Base-by-base conservation (phyloP, 2,797 vertebrate species). In the Micropoecilia bifurca region DNA sequence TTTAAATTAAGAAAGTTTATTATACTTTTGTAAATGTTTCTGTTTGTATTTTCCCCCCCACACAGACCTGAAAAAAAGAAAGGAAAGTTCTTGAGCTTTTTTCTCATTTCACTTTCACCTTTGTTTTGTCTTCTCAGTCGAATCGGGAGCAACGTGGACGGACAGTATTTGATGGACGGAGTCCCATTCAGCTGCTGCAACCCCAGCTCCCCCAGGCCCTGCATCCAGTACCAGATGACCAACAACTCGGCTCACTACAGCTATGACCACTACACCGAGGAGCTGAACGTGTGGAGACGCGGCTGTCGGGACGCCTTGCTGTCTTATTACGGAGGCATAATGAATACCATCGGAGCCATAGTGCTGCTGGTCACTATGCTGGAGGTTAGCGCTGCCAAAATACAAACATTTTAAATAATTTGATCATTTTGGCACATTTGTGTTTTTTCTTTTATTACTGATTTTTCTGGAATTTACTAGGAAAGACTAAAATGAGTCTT, bases 181-280 rank as follows among this genome's bases (percentile, higher is more conserved):
- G 98, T 99, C 68, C 99, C 99, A 0, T 99, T 99, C 95, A 99
- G 98, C 95, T 99, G 99, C 96, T 99, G 99, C 89, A 99, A 99
- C 90, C 99, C 99, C 78, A 97, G 88, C 92, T 99, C 98, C 0
- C 99, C 98, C 0, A 91, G 99, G 69, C 98, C 99, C 86, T 99
- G 99, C 93, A 99, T 99, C 95, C 98, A 98, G 93, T 71, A 84
- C 74, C 98, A 99, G 94, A 96, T 99, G 93, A 99, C 97, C 93
- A 99, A 99, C 95, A 99, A 99, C 95, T 90, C 98, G 0, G 99
- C 99, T 20, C 97, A 99, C 93, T 99, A 99, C 96, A 99, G 98
- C 94, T 99, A 99, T 0, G 97, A 99, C 93, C 97, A 98, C 95
- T 97, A 99, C 93, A 98, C 97, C 0, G 98, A 99, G 92, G 98